Evolutionary conservation across 1,140 invertebrate genomes (phyloP).

Genomic region (Papilio polytes): DNA sequence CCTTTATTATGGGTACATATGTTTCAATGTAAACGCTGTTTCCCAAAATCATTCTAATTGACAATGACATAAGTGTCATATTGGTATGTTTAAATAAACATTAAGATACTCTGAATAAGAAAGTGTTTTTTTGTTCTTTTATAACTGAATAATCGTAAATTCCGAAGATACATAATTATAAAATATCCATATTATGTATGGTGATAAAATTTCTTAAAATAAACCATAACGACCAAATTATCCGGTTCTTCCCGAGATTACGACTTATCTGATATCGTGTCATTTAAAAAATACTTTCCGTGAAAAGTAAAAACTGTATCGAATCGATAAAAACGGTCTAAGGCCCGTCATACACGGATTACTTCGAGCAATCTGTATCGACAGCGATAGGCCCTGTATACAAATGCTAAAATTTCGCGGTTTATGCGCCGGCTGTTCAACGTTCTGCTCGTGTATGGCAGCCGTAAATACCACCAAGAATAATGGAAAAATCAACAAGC

Average conservation of each 20-base stretch:
- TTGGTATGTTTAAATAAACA: not conserved
- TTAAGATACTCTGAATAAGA: not conserved
- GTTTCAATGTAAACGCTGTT: not conserved
- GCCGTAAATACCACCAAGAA: constrained; percentile 38
- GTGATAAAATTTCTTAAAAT: constrained; percentile 3
- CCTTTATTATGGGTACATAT: not conserved
- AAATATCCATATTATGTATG: not conserved
- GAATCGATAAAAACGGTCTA: constrained; percentile 57
- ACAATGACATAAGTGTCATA: not conserved
- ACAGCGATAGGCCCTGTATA: not conserved
- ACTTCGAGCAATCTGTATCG: not conserved
- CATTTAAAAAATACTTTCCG: constrained; percentile 52
- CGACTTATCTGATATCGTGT: constrained; percentile 19
- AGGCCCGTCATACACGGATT: constrained; percentile 40
- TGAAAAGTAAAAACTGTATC: constrained; percentile 51
- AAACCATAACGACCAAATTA: not conserved
- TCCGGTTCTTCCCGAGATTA: constrained; percentile 8
- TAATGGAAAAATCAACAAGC: constrained; percentile 70
- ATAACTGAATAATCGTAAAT: not conserved
- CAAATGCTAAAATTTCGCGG: not conserved
- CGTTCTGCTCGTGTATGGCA: not conserved
- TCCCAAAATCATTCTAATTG: too few relatives aligned
- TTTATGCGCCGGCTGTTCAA: not conserved
- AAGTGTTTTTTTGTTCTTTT: not conserved
- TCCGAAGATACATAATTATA: not conserved